Evolutionary conservation across 2,888 invertebrate species (phyloP).

Genomic region (Platycheirus rosarum): DNA sequence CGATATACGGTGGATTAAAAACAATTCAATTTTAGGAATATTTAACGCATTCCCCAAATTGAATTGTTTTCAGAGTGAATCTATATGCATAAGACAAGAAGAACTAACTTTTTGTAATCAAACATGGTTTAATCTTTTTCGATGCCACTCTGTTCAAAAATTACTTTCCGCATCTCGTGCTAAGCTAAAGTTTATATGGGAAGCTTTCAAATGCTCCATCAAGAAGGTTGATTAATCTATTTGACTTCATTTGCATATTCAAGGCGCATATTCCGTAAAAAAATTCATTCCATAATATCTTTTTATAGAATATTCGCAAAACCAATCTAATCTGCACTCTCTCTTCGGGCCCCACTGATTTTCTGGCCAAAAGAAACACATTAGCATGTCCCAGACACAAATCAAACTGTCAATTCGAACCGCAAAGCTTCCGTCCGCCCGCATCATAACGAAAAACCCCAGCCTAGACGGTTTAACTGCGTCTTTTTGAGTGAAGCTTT

Average conservation of each 20-base stretch:
- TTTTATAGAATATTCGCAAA: slow-evolving; percentile 56
- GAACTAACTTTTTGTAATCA: too few species aligned
- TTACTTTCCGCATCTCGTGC: too few species aligned
- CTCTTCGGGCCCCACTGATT: not conserved
- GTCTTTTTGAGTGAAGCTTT: slow-evolving; percentile 32
- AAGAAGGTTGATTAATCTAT: not conserved
- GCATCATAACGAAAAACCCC: slow-evolving; percentile 4
- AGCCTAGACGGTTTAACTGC: slow-evolving; percentile 37
- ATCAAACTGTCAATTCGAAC: slow-evolving; percentile 33
- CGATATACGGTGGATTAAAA: too few species aligned
- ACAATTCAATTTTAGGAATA: too few species aligned
- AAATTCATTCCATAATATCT: slow-evolving; percentile 33
- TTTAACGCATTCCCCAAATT: too few species aligned
- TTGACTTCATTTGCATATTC: slow-evolving; percentile 19
- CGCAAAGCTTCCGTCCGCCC: slow-evolving; percentile 11
- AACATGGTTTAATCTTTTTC: too few species aligned
- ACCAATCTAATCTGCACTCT: not conserved
- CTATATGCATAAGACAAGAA: too few species aligned
- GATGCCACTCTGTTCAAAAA: too few species aligned
- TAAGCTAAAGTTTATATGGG: too few species aligned
- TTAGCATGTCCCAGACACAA: slow-evolving; percentile 39
- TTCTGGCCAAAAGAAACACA: slow-evolving; percentile 9
- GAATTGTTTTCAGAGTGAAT: too few species aligned
- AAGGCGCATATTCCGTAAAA: slow-evolving; percentile 2
- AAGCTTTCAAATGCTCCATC: too few species aligned